A percentile compares a stretch with the other conserved stretches of the same genome.
phyloP scores from a whole-genome alignment of 2,113 vertebrate species.

The Globicephala melas region DNA sequence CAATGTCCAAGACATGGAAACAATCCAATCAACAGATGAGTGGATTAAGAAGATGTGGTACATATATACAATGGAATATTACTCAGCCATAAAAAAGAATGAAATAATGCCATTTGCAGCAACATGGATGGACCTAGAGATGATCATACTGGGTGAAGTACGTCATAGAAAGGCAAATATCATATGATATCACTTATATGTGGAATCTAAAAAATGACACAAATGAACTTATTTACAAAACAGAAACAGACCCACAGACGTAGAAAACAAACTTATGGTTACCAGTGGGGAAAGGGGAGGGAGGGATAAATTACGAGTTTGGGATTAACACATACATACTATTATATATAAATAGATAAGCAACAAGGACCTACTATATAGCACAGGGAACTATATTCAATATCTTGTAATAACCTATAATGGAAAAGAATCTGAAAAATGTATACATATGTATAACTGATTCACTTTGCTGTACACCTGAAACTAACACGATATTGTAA shows the following conservation, averaged over 20 bases:
- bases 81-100: rapidly evolving
- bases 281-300: background rate
- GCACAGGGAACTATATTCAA: too few species aligned
- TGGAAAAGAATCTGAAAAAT: background rate
- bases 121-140: background rate
- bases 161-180: background rate
- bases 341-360: background rate
- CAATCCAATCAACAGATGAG: background rate
- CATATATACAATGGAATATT: background rate
- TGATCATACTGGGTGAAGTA: background rate
- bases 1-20: background rate
- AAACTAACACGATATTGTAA: too few species aligned
- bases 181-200: too few species aligned
- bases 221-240: background rate
- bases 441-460: background rate
- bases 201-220: background rate
- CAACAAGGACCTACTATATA: too few species aligned
- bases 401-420: background rate
- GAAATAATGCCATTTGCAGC: background rate
- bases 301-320: too few species aligned
- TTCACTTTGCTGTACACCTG: too few species aligned
- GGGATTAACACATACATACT: background rate
- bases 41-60: background rate
- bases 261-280: background rate
- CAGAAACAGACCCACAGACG: background rate